Evolutionary conservation across 2,113 vertebrate species (phyloP).

Genomic region (Passer domesticus): DNA sequence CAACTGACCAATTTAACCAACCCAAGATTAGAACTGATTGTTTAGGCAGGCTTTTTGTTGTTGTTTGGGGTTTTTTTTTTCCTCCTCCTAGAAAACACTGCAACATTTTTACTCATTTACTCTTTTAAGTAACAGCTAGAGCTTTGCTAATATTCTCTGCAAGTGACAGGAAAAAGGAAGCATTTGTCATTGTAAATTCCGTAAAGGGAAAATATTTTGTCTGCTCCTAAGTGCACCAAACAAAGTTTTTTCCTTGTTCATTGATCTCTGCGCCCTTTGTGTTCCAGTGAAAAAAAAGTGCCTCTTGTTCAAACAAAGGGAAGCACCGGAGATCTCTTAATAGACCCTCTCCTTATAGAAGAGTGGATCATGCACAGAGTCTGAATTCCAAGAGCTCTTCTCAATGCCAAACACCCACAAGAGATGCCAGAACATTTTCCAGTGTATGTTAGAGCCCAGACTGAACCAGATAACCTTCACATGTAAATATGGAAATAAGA

Average conservation of each 20-base stretch:
- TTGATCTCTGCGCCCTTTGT: background rate
- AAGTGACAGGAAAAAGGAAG: slow-evolving; percentile 40
- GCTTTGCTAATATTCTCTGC: background rate
- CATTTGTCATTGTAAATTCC: slow-evolving; percentile 28
- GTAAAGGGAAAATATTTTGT: slow-evolving; percentile 23
- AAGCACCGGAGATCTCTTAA: background rate
- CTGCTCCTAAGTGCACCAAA: background rate
- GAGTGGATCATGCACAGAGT: background rate
- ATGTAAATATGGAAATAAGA: background rate
- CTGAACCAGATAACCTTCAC: background rate
- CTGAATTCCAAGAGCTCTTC: background rate
- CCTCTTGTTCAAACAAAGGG: slow-evolving; percentile 22
- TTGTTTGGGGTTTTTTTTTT: background rate
- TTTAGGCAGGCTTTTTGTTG: background rate
- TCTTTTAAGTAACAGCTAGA: slow-evolving; percentile 9
- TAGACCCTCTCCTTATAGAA: background rate
- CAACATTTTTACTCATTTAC: slow-evolving; percentile 3
- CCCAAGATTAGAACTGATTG: background rate
- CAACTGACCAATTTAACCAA: background rate
- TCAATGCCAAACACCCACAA: background rate
- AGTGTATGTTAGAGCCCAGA: background rate
- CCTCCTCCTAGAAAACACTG: background rate
- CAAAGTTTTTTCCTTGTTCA: background rate
- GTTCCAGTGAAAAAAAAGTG: background rate
- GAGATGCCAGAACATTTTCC: background rate